phyloP scores from a whole-genome alignment of 1,140 invertebrate genomes.

The Drusus annulatus region DNA sequence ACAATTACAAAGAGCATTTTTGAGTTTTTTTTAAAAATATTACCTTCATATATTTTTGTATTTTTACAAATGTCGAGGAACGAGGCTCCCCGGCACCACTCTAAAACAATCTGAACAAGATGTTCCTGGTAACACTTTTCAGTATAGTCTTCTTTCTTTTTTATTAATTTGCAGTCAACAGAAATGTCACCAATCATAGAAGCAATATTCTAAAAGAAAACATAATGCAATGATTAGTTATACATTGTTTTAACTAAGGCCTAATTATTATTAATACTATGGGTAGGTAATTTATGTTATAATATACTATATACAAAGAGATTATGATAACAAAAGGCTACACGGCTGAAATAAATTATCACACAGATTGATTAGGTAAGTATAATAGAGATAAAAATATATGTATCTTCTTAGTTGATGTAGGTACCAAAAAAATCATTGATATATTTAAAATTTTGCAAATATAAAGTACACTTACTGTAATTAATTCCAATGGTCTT shows the following conservation, averaged over 20 bases:
- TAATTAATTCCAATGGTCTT: neutral
- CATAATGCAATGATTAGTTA: neutral
- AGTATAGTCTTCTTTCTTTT: slow-evolving; percentile 32
- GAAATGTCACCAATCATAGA: slow-evolving; percentile 38
- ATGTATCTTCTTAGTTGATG: no score
- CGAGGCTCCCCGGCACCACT: slow-evolving; percentile 96
- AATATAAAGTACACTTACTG: no score
- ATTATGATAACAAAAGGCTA: no score
- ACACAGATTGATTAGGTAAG: no score
- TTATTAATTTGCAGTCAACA: slow-evolving; percentile 29
- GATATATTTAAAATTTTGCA: no score
- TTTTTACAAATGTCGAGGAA: slow-evolving; percentile 96
- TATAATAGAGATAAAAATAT: no score
- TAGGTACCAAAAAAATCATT: no score
- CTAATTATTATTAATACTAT: no score
- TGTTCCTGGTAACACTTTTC: slow-evolving; percentile 23
- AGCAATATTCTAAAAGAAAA: slow-evolving; percentile 38
- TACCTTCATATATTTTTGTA: slow-evolving; percentile 98
- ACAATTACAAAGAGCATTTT: neutral
- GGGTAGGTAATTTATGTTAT: no score
- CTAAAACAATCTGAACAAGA: slow-evolving; percentile 95
- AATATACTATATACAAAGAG: no score
- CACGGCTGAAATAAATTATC: no score
- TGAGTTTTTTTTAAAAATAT: neutral
- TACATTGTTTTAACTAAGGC: no score